Evolutionary conservation across 2,888 invertebrate species (phyloP).

Genomic region (Punctoribates punctum): DNA sequence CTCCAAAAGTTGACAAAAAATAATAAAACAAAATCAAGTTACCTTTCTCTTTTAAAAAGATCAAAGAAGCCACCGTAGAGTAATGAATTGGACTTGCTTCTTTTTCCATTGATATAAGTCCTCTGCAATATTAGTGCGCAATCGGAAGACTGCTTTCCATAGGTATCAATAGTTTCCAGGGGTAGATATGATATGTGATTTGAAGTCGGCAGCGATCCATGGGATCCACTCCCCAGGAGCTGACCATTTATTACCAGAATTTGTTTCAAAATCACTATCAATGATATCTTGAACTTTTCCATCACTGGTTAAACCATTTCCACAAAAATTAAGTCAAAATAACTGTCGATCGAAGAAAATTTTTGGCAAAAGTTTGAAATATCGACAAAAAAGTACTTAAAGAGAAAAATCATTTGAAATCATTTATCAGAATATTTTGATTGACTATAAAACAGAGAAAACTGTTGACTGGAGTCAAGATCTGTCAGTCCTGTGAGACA

Average conservation of each 20-base stretch:
- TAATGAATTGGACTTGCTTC: not conserved
- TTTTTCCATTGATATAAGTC: constrained; percentile 33
- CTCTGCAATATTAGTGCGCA: constrained; percentile 42
- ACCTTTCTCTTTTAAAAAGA: constrained; percentile 30
- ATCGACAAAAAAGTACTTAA: too few relatives aligned
- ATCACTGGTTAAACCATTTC: too few relatives aligned
- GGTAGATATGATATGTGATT: not conserved
- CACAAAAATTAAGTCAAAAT: too few relatives aligned
- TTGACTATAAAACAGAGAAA: too few relatives aligned
- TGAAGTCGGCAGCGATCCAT: not conserved
- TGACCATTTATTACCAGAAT: not conserved
- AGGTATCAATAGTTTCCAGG: not conserved
- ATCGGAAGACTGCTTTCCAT: constrained; percentile 29
- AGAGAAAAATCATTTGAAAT: too few relatives aligned
- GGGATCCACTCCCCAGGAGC: not conserved
- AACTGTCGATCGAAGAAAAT: too few relatives aligned
- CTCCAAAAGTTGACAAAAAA: too few relatives aligned
- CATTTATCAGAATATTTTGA: too few relatives aligned
- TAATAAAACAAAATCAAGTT: not conserved
- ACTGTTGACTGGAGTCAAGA: too few relatives aligned
- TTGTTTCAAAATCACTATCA: not conserved
- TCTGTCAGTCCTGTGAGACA: too few relatives aligned
- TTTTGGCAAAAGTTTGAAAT: too few relatives aligned
- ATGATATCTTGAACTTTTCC: too few relatives aligned
- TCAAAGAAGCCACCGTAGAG: constrained; percentile 39